Base-by-base conservation (phyloP, 2,888 invertebrate species). In the Xestia sexstrigata region DNA sequence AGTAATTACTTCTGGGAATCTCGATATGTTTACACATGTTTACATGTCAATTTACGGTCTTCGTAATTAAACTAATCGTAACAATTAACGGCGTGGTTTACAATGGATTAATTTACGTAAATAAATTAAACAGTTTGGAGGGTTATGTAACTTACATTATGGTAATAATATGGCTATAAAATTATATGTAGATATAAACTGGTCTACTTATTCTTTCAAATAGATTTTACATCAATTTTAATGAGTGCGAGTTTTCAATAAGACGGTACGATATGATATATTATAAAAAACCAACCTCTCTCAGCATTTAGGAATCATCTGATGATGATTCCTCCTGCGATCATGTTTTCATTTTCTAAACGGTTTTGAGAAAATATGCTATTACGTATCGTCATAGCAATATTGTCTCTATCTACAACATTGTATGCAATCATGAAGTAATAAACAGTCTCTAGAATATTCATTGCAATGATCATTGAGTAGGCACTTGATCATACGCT, bases 61-160 rank as follows among this genome's bases (percentile, higher is more conserved):
- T 78, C 83, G 78, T 88, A 90, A 92, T 91, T 91, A 87, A 88
- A 88, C 85, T 84, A 88, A 90, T 89, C 85, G 85, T 87, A 85
- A 90, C 87, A 88, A 89, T 88, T 83, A 82, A 82, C 85, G 70
- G 74, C 82, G 83, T 80, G 79, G 79, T 83, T 86, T 83, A 84
- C 77, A 78, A 73, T 39, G 6, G 23, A 68, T 83, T 76, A 66
- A 75, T 81, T 79, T 55, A 35, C 58, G 52, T 60, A 30, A 70
- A 70, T 65, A 66, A 75, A 76, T 76, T 67, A 52, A 79, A 42
- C 45, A 35, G 20, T 58, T 79, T 45, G 9, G 11, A 23, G 35
- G 26, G 49, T 49, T 49, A 65, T 11, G 58, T 6, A 67, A n/a
- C 42, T 39, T 5, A 30, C 2, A 15, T 63, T 42, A n/a, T 13